Evolutionary conservation across 2,113 vertebrate species (phyloP).

Genomic region (Malaclemys terrapin): DNA sequence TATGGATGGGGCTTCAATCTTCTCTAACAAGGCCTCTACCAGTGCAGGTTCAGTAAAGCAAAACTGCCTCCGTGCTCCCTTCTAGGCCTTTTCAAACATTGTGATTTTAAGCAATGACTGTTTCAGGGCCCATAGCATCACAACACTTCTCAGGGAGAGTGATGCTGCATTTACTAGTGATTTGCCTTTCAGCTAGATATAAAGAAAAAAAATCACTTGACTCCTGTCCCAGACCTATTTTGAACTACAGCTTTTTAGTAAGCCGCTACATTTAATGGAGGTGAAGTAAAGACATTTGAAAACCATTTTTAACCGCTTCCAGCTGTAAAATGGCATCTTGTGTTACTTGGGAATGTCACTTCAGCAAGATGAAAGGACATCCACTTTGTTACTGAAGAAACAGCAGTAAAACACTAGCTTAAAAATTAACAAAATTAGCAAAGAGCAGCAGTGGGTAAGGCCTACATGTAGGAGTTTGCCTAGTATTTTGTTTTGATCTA

Average conservation of each 20-base stretch:
- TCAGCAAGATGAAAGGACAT: neutral
- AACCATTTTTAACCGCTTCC: neutral
- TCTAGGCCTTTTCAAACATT: constrained; percentile 50
- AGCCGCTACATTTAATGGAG: neutral
- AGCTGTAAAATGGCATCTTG: neutral
- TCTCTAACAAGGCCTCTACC: constrained; percentile 47
- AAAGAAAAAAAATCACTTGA: neutral
- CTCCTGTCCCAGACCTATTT: neutral
- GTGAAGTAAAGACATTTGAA: neutral
- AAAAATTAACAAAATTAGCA: neutral
- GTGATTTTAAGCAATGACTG: constrained; percentile 24
- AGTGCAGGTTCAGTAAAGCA: constrained; percentile 53
- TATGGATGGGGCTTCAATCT: constrained; percentile 52
- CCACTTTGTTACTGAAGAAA: neutral
- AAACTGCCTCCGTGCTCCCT: constrained; percentile 51
- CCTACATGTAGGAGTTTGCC: neutral
- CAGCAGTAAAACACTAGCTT: neutral
- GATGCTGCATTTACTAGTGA: neutral
- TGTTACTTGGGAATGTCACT: neutral
- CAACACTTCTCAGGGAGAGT: neutral
- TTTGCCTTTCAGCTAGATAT: neutral
- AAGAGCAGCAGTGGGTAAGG: neutral
- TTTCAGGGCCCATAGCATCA: neutral
- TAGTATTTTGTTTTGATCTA: neutral
- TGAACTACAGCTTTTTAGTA: neutral